These are phyloP conservation scores for Aphis gossypii DNA, from an alignment of 1,140 invertebrate genomes.

Conservation along the genomic window DNA sequence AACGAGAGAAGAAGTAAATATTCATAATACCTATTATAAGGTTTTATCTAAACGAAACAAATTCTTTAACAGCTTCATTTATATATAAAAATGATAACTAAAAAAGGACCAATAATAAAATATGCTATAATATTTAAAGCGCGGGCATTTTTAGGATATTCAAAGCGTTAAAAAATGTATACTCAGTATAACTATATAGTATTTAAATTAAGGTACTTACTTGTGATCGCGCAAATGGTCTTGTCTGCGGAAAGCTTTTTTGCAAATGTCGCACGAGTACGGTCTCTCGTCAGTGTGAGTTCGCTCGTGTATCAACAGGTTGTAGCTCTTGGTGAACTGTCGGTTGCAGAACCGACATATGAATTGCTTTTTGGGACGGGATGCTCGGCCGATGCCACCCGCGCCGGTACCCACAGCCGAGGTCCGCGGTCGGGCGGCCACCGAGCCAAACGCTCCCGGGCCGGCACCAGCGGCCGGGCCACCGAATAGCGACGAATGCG, in stretches of 20 bases:
- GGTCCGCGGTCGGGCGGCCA: constrained; percentile 39
- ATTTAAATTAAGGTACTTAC: constrained; percentile 59
- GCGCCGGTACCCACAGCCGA: constrained; percentile 71
- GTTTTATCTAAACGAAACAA: not conserved
- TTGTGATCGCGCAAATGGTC: constrained; percentile 67
- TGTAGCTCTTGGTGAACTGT: constrained; percentile 98
- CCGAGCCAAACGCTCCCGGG: constrained; percentile 16
- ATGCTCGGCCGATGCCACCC: constrained; percentile 68
- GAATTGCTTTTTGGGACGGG: constrained; percentile 73
- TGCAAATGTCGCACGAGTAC: constrained; percentile 97
- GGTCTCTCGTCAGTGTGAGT: constrained; percentile 98
- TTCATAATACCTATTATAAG: too few relatives aligned
- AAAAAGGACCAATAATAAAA: not conserved
- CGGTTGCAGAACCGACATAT: constrained; percentile 94
- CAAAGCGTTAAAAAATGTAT: not conserved
- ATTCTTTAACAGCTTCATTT: too few relatives aligned
- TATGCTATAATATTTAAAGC: not conserved
- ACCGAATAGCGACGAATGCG: constrained; percentile 40
- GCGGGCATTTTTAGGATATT: too few relatives aligned
- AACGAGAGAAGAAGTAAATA: too few relatives aligned
- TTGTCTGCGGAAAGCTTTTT: constrained; percentile 73
- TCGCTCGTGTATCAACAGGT: constrained; percentile 95
- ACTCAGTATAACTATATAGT: not conserved
- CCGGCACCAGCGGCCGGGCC: constrained; percentile 8
- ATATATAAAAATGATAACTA: not conserved